A percentile compares a stretch with the other conserved stretches of the same genome.
These are phyloP conservation scores for Drepana falcataria DNA, from an alignment of 2,888 invertebrate species.

Conservation along the genomic window DNA sequence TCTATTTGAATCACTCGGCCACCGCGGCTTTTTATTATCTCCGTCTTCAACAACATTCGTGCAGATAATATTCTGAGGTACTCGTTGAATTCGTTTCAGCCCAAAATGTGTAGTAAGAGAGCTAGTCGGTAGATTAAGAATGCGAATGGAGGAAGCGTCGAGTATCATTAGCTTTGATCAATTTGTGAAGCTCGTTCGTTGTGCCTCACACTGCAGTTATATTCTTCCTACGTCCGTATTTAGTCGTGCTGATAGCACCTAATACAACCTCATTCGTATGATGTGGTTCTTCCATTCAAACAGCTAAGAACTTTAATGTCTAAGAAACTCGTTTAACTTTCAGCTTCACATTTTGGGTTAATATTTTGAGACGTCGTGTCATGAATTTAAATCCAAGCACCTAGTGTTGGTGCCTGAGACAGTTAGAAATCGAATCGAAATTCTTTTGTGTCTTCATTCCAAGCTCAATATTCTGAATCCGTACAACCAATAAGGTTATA, in stretches of 20 bases:
- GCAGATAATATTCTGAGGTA: neutral
- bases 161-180: constrained; percentile 1
- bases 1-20: no score
- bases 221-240: neutral
- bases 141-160: neutral
- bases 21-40: no score
- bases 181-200: neutral
- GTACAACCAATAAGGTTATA: neutral
- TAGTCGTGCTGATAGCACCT: no score
- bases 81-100: neutral
- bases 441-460: neutral
- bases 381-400: no score
- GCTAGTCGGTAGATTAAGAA: neutral
- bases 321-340: constrained; percentile 1
- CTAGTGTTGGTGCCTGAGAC: neutral
- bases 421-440: neutral
- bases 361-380: no score
- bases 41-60: no score
- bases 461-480: neutral
- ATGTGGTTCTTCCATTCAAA: neutral
- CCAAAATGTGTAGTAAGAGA: neutral
- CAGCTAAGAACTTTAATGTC: neutral
- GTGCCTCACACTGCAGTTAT: neutral
- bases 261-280: neutral
- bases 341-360: neutral